Evolutionary conservation across 2,113 vertebrate genomes (phyloP), one percentile per base, ranked within the genome.

Genomic region (Platysteira castanea): DNA sequence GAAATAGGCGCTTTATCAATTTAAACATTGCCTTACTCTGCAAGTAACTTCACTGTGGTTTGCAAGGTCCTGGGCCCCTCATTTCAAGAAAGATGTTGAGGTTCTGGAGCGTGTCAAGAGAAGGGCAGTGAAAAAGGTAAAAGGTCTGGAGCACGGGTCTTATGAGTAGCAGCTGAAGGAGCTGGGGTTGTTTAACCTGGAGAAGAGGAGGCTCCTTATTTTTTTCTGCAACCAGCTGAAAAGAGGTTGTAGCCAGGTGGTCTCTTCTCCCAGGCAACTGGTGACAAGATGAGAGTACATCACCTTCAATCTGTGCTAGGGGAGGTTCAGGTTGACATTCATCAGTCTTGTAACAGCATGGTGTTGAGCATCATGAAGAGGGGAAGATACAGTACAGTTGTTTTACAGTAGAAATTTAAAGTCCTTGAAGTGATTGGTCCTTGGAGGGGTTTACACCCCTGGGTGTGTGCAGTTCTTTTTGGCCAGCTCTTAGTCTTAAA

Each of bases 281-380:
- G 15, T 33, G 42, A 30, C 19, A 46, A 27, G 10, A 44, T 10
- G 44, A 31, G 9, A 19, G 19, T 33, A 30, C 28, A 61, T 1
- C 39, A 10, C 15, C 47, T 52, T 39, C 27, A 39, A 61, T 47
- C 12, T 61, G 12, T 39, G 10, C 52, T 23, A 44, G 7, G 12
- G 23, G 16, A 69, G 37, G 15, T 23, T 69, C 24, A 52, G 33
- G 37, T 4, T 52, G 33, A n/a, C 15, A 30, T 28, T 37, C 22
- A 28, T 31, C 37, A 47, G 16, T 60, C n/a, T 42, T 52, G 17
- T 50, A 35, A 47, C 16, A 57, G 6, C 23, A 37, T 0, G 0
- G 21, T 44, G 8, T 13, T 81, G 16, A 74, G 12, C 6, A 7
- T 26, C 50, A 46, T 1, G 11, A 70, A 44, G 9, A 77, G 15